A percentile compares a stretch with the other conserved stretches of the same genome.
Conservation (phyloP, 2,888 invertebrate genomes). For the Apamea crenata region DNA sequence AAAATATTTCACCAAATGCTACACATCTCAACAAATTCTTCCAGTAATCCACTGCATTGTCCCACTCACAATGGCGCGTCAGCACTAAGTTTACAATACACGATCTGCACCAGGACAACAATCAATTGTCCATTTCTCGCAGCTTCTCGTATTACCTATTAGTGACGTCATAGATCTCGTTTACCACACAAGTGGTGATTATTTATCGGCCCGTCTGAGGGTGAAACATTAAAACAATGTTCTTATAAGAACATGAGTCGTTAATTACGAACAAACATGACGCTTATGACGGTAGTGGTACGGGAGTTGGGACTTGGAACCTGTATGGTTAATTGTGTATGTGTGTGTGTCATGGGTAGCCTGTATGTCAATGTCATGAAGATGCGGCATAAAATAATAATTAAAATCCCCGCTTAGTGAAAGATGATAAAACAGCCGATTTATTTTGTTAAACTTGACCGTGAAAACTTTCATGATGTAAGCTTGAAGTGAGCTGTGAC, state of each 20-base stretch:
- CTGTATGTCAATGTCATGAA: slow-evolving; percentile 18
- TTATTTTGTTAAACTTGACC: background rate
- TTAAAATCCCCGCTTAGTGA: background rate
- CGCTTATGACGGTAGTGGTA: slow-evolving; percentile 74
- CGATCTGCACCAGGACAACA: slow-evolving; percentile 42
- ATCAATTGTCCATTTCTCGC: slow-evolving; percentile 67
- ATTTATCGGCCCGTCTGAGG: slow-evolving; percentile 78
- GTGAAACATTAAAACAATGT: slow-evolving; percentile 82
- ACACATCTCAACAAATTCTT: slow-evolving; percentile 28
- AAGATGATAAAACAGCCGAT: too few relatives aligned
- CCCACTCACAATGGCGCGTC: slow-evolving; percentile 29
- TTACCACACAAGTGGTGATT: slow-evolving; percentile 84
- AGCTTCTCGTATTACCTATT: slow-evolving; percentile 65
- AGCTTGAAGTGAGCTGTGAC: background rate
- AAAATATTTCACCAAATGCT: background rate
- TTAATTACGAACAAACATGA: slow-evolving; percentile 88
- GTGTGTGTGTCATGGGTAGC: slow-evolving; percentile 25
- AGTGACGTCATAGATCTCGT: slow-evolving; percentile 67
- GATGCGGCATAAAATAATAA: slow-evolving; percentile 7
- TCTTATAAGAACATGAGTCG: slow-evolving; percentile 83
- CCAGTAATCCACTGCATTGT: slow-evolving; percentile 46
- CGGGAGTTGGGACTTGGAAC: slow-evolving; percentile 63
- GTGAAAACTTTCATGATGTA: background rate
- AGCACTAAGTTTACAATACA: slow-evolving; percentile 46
- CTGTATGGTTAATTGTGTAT: slow-evolving; percentile 36